A percentile compares a stretch with the other conserved stretches of the same genome.
phyloP scores from a whole-genome alignment of 2,113 vertebrate genomes.

The Python bivittatus region DNA sequence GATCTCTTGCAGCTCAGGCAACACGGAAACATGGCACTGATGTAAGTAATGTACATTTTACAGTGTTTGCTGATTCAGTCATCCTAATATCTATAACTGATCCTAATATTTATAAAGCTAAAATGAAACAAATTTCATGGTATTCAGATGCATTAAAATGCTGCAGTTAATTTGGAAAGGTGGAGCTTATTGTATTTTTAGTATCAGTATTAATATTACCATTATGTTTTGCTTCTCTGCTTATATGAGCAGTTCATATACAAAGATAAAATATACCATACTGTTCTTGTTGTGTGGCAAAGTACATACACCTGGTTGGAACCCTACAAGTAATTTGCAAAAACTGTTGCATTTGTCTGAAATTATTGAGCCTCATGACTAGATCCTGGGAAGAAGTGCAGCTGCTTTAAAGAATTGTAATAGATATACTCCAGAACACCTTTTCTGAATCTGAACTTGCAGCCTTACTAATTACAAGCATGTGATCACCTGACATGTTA shows the following conservation, averaged over 20 bases:
- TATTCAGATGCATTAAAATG: background rate
- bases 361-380: background rate
- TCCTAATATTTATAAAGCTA: background rate
- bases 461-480: background rate
- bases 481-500: background rate
- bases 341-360: background rate
- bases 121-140: background rate
- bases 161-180: background rate
- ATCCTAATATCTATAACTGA: background rate
- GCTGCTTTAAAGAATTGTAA: background rate
- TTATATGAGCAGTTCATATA: background rate
- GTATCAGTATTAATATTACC: background rate
- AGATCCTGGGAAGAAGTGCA: background rate
- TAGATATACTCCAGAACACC: background rate
- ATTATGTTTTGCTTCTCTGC: background rate
- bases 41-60: constrained; percentile 67
- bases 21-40: constrained; percentile 87
- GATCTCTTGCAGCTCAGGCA: constrained; percentile 83
- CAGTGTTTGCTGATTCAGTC: background rate
- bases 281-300: background rate
- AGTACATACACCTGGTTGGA: background rate
- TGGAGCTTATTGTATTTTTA: background rate
- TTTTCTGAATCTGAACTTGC: background rate
- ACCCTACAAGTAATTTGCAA: background rate
- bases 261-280: background rate